phyloP scores from a whole-genome alignment of 2,888 invertebrate species.

The Agrenia bidenticulata region DNA sequence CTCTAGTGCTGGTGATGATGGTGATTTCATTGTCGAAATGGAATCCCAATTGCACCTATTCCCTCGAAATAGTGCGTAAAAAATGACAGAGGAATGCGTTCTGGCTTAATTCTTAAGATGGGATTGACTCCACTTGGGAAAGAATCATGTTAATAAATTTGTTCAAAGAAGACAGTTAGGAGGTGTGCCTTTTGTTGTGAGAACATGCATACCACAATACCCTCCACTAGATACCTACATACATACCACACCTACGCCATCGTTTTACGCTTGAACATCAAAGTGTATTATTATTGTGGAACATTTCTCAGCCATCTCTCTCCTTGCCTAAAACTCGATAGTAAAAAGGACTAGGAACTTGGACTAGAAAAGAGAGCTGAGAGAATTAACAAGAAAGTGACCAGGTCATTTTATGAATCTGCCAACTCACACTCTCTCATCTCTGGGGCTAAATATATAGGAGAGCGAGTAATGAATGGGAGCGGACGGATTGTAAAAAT shows the following conservation, averaged over 20 bases:
- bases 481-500: no score
- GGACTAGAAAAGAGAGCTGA: no score
- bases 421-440: no score
- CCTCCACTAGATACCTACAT: no score
- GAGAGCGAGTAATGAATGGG: no score
- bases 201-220: conserved; percentile 14
- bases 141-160: conserved; percentile 43
- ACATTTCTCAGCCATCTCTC: background rate
- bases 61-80: conserved; percentile 51
- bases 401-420: no score
- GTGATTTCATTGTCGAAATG: conserved; percentile 18
- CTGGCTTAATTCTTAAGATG: conserved; percentile 20
- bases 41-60: conserved; percentile 50
- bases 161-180: conserved; percentile 46
- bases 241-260: background rate
- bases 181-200: conserved; percentile 28
- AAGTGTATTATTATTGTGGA: background rate
- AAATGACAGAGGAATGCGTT: conserved; percentile 51
- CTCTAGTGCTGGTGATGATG: no score
- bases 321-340: no score
- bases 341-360: no score
- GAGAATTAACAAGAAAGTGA: no score
- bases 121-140: conserved; percentile 10
- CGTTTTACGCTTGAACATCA: conserved; percentile 1
- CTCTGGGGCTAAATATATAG: no score